Base-by-base conservation (phyloP, 2,113 vertebrate genomes). In the Vanacampus margaritifer region DNA sequence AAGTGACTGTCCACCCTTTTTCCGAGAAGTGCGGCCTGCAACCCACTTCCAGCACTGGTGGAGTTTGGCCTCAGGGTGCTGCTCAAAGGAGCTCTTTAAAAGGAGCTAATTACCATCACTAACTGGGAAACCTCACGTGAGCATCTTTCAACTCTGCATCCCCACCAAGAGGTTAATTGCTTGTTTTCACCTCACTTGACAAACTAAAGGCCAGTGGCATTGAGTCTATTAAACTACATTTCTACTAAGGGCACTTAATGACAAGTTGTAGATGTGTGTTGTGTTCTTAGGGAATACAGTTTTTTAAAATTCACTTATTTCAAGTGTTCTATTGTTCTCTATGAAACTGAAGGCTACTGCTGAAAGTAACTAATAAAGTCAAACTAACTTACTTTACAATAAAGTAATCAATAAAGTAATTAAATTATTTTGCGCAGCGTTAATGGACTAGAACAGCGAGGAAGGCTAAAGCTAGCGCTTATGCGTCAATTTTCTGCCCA, bases 1-100 rank as follows among this genome's bases (percentile, higher is more conserved):
- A 86, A 84, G 73, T 84, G 81, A 85, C 81, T 76, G 79, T 79
- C 75, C 75, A 67, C 74, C 67, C 17, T 70, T 61, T 19, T 64
- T 48, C 58, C 1, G 36, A 74, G 71, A 73, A 53, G 50, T 19
- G 50, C 77, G 59, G 58, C 69, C 69, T 75, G 74, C 69, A 74
- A 76, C 77, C 79, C 80, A 84, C 83, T 68, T 84, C 80, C 62
- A 84, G 73, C 54, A 43, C 43, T 12, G 57, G 68, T 80, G 67
- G 60, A 72, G 68, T 48, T 45, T 56, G 69, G 78, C 75, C 78
- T 71, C 57, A 32, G 69, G 71, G 72, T 72, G 45, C 69, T 43
- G 69, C 74, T 70, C 71, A 50, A 71, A 72, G 71, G 77, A 74
- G 53, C 60, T 26, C 71, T 79, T 66, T 71, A 80, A 68, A 69